These are phyloP conservation scores for Pogonus chalceus DNA, from an alignment of 1,140 invertebrate genomes.

Conservation along the genomic window DNA sequence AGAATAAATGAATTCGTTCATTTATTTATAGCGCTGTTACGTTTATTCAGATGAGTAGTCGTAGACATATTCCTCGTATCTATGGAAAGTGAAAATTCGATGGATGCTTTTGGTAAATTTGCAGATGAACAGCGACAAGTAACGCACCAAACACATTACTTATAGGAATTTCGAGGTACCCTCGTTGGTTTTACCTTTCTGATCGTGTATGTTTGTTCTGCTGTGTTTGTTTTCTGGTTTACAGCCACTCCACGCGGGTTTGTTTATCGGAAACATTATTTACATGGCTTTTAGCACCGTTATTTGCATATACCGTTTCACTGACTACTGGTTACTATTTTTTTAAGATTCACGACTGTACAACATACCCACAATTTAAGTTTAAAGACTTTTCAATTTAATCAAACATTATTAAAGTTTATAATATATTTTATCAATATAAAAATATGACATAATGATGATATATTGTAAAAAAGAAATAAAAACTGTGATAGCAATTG, in stretches of 20 bases:
- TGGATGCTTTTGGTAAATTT: neutral
- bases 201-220: no score
- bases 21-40: neutral
- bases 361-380: no score
- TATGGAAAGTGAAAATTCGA: neutral
- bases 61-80: neutral
- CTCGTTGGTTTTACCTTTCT: neutral
- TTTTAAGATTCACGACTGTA: no score
- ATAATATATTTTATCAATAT: no score
- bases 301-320: neutral
- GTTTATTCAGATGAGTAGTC: neutral
- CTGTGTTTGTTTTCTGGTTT: neutral
- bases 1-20: neutral
- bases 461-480: no score
- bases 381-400: no score
- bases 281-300: neutral
- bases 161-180: no score
- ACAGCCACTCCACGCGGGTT: neutral
- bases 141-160: no score
- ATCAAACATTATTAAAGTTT: no score
- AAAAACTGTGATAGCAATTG: no score
- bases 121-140: neutral
- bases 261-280: neutral
- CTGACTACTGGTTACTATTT: no score
- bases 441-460: no score